Evolutionary conservation across 2,888 invertebrate genomes (phyloP), one percentile per base, ranked within the genome.

Genomic region (Lycaena phlaeas): DNA sequence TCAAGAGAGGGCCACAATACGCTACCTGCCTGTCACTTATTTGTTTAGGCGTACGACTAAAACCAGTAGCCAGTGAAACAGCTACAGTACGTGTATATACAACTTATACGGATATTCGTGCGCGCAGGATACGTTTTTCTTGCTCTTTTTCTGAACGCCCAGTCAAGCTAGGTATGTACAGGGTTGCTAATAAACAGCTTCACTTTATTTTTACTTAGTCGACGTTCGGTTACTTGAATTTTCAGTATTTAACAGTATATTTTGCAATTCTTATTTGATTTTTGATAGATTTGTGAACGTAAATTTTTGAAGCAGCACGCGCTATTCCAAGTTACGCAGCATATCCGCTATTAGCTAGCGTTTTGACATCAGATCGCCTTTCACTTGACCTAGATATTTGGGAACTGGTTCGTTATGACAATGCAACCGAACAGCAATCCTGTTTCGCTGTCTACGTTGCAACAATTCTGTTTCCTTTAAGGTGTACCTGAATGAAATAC

Each of bases 301-400:
- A 17, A 12, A n/a, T n/a, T n/a, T n/a, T n/a, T n/a, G n/a, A n/a
- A n/a, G n/a, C n/a, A n/a, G n/a, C n/a, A n/a, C n/a, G n/a, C n/a
- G n/a, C n/a, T n/a, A n/a, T n/a, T n/a, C n/a, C n/a, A n/a, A n/a
- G 42, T 44, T 57, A 59, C 55, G 45, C 42, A 48, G 50, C 52
- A 57, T 62, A 64, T 69, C 63, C 64, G 65, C 64, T 58, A 52
- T 58, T 53, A 49, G 53, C 57, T 51, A 52, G 50, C 64, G 61
- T 76, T 75, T 70, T 71, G 71, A 71, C 73, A 68, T 60, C 68
- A 67, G 59, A 57, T 67, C 68, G 75, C 82, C 82, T 84, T 84
- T 84, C 82, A 81, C 82, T 81, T 68, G 82, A 72, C 82, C 82
- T 71, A 77, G 73, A 79, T 82, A 74, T 78, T 82, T 79, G 47